Base-by-base conservation (phyloP, 2,797 vertebrate species). In the Gambelia wislizenii region DNA sequence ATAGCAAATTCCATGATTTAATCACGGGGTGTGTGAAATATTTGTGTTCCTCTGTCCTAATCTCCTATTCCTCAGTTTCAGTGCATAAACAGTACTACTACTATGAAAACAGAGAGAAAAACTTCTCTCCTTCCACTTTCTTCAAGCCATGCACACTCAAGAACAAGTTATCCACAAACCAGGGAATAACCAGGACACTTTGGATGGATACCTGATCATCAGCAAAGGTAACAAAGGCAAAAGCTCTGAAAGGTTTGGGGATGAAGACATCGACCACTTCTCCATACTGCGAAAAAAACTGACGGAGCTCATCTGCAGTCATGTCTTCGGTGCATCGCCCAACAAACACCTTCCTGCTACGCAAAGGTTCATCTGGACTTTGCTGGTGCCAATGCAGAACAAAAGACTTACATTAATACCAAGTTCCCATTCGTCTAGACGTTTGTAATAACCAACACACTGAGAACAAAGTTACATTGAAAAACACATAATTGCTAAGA, bases 211-310 rank as follows among this genome's bases (percentile, higher is more conserved):
- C 99, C 98, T 99, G 98, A 97, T 99, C 99, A 95, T 99, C 99
- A 16, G 99, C 99, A 97, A 99, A 99, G 0, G 99, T 99, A 93
- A 99, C 99, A 87, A 99, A 99, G 84, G 99, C 98, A 95, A 99
- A 99, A 3, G 99, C 99, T 93, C 99, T 96, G 97, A 99, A 99
- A 2, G 99, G 99, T 95, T 98, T 99, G 89, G 99, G 99, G 92
- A 99, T 99, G 97, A 99, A 99, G 96, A 99, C 99, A 79, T 99
- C 99, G 1, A 99, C 99, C 94, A 99, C 99, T 96, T 99, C 99
- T 69, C 99, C 99, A 0, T 99, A 99, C 96, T 99, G 99, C 96
- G 98, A 98, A 94, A 99, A 99, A 97, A 99, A 99, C 97, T 99
- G 98, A 47, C 92, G 98, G 82, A 99, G 97, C 9, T 99, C 99